These are phyloP conservation scores for Brachyistius frenatus DNA, from an alignment of 2,113 vertebrate genomes.

Conservation along the genomic window DNA sequence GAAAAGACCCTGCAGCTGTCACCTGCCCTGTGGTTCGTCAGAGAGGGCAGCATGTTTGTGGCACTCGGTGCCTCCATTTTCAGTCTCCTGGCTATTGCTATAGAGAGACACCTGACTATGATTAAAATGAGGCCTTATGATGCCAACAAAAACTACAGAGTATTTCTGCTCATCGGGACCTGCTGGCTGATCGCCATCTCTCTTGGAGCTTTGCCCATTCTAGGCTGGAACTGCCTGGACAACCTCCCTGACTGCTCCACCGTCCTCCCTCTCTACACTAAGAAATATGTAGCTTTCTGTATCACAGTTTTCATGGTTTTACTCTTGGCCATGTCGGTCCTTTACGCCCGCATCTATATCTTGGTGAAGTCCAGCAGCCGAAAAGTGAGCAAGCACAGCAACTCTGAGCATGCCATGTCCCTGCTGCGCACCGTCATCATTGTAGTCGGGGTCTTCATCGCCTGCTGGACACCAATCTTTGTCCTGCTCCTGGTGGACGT, in stretches of 20 bases:
- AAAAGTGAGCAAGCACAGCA: slow-evolving; percentile 91
- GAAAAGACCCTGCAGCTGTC: slow-evolving; percentile 91
- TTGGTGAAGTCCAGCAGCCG: slow-evolving; percentile 94
- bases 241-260: slow-evolving; percentile 93
- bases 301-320: slow-evolving; percentile 91
- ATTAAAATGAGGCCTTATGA: slow-evolving; percentile 98
- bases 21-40: slow-evolving; percentile 89
- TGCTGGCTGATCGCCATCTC: slow-evolving; percentile 93
- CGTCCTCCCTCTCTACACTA: slow-evolving; percentile 93
- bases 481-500: slow-evolving; percentile 93
- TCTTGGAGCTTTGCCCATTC: slow-evolving; percentile 92
- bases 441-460: slow-evolving; percentile 94
- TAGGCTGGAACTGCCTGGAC: slow-evolving; percentile 95
- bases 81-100: slow-evolving; percentile 95
- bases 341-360: slow-evolving; percentile 94
- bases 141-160: slow-evolving; percentile 93
- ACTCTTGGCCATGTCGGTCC: slow-evolving; percentile 90
- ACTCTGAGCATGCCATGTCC: slow-evolving; percentile 92
- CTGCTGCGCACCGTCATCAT: slow-evolving; percentile 95
- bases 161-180: slow-evolving; percentile 94
- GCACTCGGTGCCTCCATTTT: slow-evolving; percentile 94
- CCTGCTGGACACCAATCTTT: slow-evolving; percentile 95
- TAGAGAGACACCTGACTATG: slow-evolving; percentile 97
- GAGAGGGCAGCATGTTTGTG: slow-evolving; percentile 96
- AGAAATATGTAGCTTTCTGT: slow-evolving; percentile 94